A percentile compares a stretch with the other conserved stretches of the same genome.
These are phyloP conservation scores for Hermaeophaga mercurialis DNA, from an alignment of 2,888 invertebrate species.

Conservation along the genomic window DNA sequence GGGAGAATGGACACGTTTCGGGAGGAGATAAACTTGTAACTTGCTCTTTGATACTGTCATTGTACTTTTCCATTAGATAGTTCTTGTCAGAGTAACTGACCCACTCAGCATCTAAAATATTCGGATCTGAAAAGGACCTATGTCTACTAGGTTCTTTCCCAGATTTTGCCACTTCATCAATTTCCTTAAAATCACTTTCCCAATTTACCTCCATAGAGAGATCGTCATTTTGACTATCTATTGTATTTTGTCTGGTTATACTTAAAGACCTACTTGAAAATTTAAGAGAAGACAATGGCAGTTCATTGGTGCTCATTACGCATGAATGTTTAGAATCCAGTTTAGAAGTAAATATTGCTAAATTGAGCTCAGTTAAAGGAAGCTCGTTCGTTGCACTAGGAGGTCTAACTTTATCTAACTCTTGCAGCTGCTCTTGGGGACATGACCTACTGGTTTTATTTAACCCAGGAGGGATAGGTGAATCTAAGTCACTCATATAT, in stretches of 20 bases:
- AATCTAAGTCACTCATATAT: constrained; percentile 44
- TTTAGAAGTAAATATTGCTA: constrained; percentile 53
- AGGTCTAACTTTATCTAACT: constrained; percentile 33
- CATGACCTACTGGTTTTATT: constrained; percentile 14
- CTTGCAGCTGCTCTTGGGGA: constrained; percentile 20
- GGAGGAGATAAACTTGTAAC: constrained; percentile 43
- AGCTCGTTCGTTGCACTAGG: constrained; percentile 67
- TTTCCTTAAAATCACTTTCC: constrained; percentile 47
- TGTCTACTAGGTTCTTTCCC: constrained; percentile 36
- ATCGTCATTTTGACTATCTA: constrained; percentile 46
- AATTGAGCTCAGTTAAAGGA: constrained; percentile 63
- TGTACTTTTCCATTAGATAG: constrained; percentile 46
- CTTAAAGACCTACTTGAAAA: constrained; percentile 41
- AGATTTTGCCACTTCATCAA: constrained; percentile 32
- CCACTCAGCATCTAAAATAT: constrained; percentile 51
- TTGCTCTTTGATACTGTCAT: constrained; percentile 37
- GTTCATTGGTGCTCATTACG: constrained; percentile 51
- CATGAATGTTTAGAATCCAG: constrained; percentile 39
- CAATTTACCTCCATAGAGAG: constrained; percentile 50
- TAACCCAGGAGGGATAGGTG: constrained; percentile 39
- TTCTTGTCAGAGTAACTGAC: constrained; percentile 41
- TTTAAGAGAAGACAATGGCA: constrained; percentile 51
- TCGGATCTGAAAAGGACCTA: constrained; percentile 56
- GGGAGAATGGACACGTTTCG: constrained; percentile 40
- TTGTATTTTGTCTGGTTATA: constrained; percentile 41